A percentile compares a stretch with the other conserved stretches of the same genome.
phyloP scores from a whole-genome alignment of 2,113 vertebrate species.

The Pollachius pollachius region DNA sequence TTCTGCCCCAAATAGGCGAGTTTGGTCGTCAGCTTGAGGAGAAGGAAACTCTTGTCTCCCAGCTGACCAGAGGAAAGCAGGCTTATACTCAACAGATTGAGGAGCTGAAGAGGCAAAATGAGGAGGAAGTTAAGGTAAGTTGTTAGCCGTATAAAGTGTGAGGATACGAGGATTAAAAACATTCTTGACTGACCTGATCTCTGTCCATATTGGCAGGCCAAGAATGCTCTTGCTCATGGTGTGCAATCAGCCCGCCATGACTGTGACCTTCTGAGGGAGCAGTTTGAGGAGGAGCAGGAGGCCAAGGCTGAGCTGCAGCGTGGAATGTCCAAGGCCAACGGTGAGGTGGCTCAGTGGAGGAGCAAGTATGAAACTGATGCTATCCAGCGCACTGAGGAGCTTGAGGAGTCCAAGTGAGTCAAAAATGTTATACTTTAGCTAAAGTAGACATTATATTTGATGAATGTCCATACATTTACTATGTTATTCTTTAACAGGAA shows the following conservation, averaged over 20 bases:
- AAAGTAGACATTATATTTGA: background rate
- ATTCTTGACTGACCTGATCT: no score
- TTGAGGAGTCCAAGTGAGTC: slow-evolving; percentile 80
- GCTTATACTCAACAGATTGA: no score
- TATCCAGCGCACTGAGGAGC: slow-evolving; percentile 83
- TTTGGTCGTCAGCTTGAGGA: no score
- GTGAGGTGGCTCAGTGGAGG: slow-evolving; percentile 80
- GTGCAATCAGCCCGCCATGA: slow-evolving; percentile 72
- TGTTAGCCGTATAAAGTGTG: no score
- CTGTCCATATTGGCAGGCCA: no score
- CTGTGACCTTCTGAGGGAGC: slow-evolving; percentile 73
- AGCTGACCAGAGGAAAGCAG: no score
- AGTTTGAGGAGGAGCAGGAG: slow-evolving; percentile 73
- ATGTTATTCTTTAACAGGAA: background rate
- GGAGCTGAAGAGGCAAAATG: no score
- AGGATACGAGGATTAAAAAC: no score
- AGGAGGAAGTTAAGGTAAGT: no score
- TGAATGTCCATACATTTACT: background rate
- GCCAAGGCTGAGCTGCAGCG: slow-evolving; percentile 70
- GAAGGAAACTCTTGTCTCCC: no score
- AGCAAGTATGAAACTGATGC: slow-evolving; percentile 82
- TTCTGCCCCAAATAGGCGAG: no score
- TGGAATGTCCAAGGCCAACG: slow-evolving; percentile 71
- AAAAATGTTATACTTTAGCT: background rate
- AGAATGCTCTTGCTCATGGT: slow-evolving; percentile 67